Percentiles rank a stretch among this genome's conserved stretches.
Evolutionary conservation across 2,888 invertebrate genomes (phyloP).

Genomic region (Cheilosia impressa): DNA sequence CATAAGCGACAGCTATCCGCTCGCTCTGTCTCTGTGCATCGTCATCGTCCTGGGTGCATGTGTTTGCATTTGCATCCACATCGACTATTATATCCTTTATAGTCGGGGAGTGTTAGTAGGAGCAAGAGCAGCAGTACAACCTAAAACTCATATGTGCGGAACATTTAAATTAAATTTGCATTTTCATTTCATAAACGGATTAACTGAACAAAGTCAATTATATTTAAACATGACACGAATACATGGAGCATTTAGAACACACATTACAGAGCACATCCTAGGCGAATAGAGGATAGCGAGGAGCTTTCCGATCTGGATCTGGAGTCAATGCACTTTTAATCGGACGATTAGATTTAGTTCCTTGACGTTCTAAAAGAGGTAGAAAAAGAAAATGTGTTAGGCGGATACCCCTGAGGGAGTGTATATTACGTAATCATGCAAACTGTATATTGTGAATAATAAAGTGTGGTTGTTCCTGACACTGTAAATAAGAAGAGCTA

Average conservation of each 20-base stretch:
- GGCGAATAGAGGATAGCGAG: neutral
- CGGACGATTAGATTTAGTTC: conserved; percentile 19
- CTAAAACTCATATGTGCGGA: conserved; percentile 74
- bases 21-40: neutral
- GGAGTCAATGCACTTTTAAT: conserved; percentile 64
- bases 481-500: too few relatives aligned
- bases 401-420: too few relatives aligned
- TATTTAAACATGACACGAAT: conserved; percentile 76
- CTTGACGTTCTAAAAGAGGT: neutral
- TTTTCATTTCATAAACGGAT: conserved; percentile 78
- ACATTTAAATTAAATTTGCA: conserved; percentile 77
- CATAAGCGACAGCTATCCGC: conserved; percentile 59
- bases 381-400: neutral
- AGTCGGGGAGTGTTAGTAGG: neutral
- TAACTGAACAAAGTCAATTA: conserved; percentile 78
- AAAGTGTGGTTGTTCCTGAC: too few relatives aligned
- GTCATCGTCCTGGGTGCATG: neutral
- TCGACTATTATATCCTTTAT: conserved; percentile 70
- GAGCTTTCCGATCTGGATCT: neutral
- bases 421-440: too few relatives aligned
- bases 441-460: too few relatives aligned
- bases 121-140: conserved; percentile 33
- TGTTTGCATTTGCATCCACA: conserved; percentile 52
- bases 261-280: conserved; percentile 17
- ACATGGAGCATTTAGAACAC: conserved; percentile 66